These are phyloP conservation scores for Manacus vitellinus DNA, from an alignment of 2,113 vertebrate genomes.

Conservation along the genomic window DNA sequence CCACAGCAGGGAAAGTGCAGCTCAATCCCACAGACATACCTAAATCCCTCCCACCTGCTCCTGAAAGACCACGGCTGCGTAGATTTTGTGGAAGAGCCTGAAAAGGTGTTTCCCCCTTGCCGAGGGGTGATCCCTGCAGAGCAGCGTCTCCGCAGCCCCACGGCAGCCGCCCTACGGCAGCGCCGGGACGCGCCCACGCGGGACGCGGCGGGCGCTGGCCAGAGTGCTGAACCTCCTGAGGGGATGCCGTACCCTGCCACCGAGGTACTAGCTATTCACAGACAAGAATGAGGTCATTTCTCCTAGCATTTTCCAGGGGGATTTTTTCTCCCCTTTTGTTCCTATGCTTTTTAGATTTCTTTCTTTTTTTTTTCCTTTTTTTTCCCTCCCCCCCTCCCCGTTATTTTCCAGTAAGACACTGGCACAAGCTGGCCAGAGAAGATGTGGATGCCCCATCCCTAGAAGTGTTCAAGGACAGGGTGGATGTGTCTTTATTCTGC, in stretches of 20 bases:
- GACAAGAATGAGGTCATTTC: neutral
- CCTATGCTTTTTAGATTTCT: neutral
- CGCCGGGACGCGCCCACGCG: neutral
- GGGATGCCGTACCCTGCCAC: rapidly evolving
- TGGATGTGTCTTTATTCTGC: neutral
- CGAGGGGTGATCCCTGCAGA: rapidly evolving
- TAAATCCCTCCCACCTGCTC: rapidly evolving
- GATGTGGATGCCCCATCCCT: neutral
- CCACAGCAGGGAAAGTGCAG: rapidly evolving
- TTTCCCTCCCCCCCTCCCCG: too few relatives aligned
- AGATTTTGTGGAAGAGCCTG: neutral
- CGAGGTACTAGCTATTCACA: rapidly evolving
- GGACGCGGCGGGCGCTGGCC: neutral
- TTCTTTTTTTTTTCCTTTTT: too few relatives aligned
- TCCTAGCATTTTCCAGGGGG: neutral
- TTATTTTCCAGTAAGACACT: neutral
- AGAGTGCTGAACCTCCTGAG: neutral
- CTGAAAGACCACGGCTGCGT: too few relatives aligned
- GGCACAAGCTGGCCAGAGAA: neutral
- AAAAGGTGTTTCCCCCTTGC: rapidly evolving
- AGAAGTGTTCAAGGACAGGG: neutral
- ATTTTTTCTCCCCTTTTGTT: too few relatives aligned
- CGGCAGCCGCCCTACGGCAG: neutral
- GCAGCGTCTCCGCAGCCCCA: rapidly evolving
- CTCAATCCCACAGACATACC: too few relatives aligned